Percentiles rank a stretch among this genome's conserved stretches.
phyloP scores from a whole-genome alignment of 2,113 vertebrate species.

The Hyperoodon ampullatus region DNA sequence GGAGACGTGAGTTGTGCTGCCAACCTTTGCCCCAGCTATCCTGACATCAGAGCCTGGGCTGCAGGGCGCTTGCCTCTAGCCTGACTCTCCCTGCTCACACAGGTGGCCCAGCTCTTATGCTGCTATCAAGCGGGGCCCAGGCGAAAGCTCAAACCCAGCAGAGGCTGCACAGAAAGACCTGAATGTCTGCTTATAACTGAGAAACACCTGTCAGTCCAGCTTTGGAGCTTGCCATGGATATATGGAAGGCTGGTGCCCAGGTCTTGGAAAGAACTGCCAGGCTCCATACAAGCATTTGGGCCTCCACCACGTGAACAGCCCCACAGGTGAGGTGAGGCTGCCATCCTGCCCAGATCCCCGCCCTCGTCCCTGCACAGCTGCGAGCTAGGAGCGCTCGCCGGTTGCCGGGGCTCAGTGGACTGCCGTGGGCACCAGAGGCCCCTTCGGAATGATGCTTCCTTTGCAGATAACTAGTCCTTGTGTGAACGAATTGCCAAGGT shows the following conservation, averaged over 20 bases:
- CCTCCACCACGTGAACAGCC: rapidly evolving
- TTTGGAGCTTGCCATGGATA: neutral
- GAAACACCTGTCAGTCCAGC: neutral
- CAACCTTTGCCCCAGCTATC: neutral
- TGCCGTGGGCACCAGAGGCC: rapidly evolving
- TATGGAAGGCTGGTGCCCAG: neutral
- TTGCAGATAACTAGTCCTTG: neutral
- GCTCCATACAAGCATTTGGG: neutral
- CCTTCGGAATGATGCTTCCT: neutral
- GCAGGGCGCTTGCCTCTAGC: neutral
- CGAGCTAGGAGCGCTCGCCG: neutral
- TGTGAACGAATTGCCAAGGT: neutral
- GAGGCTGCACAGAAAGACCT: neutral
- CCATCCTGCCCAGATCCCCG: neutral
- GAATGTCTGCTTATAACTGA: neutral
- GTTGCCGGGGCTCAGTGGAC: neutral
- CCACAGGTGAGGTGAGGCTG: neutral
- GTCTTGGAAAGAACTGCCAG: neutral
- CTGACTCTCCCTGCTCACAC: neutral
- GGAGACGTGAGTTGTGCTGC: neutral
- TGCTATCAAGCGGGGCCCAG: rapidly evolving
- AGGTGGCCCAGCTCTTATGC: too few species aligned
- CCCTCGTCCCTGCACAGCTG: neutral
- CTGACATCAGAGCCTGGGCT: neutral
- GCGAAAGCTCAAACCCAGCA: neutral